Percentiles rank a stretch among this genome's conserved stretches.
Evolutionary conservation across 2,888 invertebrate genomes (phyloP).

Genomic region (Apamea crenata): DNA sequence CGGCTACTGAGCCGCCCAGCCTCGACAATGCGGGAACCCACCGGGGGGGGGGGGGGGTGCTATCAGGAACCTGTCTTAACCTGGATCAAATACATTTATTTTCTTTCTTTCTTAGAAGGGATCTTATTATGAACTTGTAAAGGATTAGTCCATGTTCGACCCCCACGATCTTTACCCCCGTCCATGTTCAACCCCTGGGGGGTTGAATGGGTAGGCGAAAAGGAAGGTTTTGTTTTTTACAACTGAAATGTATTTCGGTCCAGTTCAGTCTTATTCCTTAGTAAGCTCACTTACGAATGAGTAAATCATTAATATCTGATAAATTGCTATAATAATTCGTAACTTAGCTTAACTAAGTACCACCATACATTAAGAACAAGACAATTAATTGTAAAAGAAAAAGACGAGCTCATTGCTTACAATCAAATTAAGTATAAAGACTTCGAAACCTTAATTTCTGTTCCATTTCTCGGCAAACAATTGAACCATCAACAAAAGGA

Average conservation of each 20-base stretch:
- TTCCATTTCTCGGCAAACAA: slow-evolving; percentile 27
- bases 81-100: no score
- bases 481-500: slow-evolving; percentile 27
- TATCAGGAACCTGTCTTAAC: no score
- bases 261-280: no score
- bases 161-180: no score
- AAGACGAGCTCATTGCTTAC: neutral
- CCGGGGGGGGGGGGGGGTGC: no score
- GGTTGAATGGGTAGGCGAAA: no score
- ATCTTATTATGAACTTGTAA: no score
- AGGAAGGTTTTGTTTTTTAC: neutral
- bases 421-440: neutral
- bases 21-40: no score
- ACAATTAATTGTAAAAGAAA: neutral
- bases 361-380: neutral
- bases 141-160: no score
- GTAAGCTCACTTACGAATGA: neutral
- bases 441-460: slow-evolving; percentile 9
- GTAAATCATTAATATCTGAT: neutral
- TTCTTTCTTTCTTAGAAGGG: no score
- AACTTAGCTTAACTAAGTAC: neutral
- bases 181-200: no score
- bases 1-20: no score
- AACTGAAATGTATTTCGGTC: neutral
- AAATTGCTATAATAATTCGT: neutral